phyloP scores from a whole-genome alignment of 2,888 invertebrate genomes.

The Sarcophaga caerulescens region DNA sequence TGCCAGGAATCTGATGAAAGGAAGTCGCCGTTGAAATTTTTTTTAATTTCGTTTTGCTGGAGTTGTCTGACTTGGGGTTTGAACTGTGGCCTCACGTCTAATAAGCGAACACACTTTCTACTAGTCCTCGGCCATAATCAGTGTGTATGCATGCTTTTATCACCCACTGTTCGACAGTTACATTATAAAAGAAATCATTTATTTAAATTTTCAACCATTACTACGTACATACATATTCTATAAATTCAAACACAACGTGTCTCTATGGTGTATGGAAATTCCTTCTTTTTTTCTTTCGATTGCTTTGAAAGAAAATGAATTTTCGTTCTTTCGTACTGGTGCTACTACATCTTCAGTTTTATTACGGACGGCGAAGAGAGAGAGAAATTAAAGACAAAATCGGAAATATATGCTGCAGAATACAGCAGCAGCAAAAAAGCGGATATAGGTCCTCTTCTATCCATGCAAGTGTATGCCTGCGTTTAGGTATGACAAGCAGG shows the following conservation, averaged over 20 bases:
- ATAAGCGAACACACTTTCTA: too few relatives aligned
- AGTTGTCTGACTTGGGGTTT: too few relatives aligned
- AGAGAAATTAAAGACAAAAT: conserved; percentile 3
- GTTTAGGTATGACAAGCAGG: background rate
- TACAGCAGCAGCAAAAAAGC: background rate
- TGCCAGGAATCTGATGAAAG: too few relatives aligned
- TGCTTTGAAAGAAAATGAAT: background rate
- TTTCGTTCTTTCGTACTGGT: background rate
- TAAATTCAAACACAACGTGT: background rate
- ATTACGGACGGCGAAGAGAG: too few relatives aligned
- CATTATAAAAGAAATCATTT: conserved; percentile 46
- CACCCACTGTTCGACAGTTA: background rate
- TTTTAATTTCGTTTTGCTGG: too few relatives aligned
- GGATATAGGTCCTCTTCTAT: conserved; percentile 21
- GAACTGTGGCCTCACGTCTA: too few relatives aligned
- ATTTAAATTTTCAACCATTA: conserved; percentile 41
- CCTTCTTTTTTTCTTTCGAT: too few relatives aligned
- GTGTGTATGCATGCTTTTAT: background rate
- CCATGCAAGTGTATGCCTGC: background rate
- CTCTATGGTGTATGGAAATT: background rate
- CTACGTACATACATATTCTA: conserved; percentile 1
- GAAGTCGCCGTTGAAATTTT: too few relatives aligned
- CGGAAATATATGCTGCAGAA: background rate
- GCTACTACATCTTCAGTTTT: too few relatives aligned
- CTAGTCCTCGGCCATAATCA: too few relatives aligned